Evolutionary conservation across 1,140 invertebrate genomes (phyloP), one percentile per base, ranked within the genome.

Genomic region (Chelonus insularis): DNA sequence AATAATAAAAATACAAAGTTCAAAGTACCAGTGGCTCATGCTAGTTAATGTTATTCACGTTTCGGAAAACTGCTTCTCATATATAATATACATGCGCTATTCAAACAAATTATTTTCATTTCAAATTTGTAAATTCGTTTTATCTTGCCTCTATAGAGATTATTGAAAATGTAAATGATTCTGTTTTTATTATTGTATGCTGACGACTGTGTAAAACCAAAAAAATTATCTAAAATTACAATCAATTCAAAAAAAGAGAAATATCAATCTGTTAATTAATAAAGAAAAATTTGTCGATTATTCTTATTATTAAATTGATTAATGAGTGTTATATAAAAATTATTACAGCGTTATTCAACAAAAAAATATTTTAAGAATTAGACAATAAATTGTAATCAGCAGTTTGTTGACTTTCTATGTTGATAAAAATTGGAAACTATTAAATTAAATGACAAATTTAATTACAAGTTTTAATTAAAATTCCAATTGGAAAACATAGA

Each of bases 71-170:
- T 54, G 60, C 68, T 71, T 61, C 55, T 64, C n/a, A 37, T 9
- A 12, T 20, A 41, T 16, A 25, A 21, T 36, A 23, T 37, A 39
- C 36, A 57, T 41, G 25, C 37, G 23, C 36, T 57, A 29, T 41
- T 39, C 14, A 39, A 39, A 11, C 45, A 23, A 54, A 36, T 37
- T 9, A 32, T 29, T 48, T 63, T 36, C n/a, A 39, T 25, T 18
- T 25, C 14, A 47, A 16, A 61, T 57, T 62, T 70, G 60, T 60
- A 45, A 61, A 66, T 66, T 72, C 61, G 60, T 75, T 75, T 76
- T 67, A 72, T 79, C 77, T 79, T 78, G 75, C 74, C 77, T 72
- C 68, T 68, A 60, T 75, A 74, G 68, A 72, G 72, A 39, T 64
- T 67, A 69, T 69, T 62, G 57, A 47, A 62, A 47, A 51, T 16